Conservation (phyloP, 2,797 vertebrate species). For the Sibirionetta formosa region DNA sequence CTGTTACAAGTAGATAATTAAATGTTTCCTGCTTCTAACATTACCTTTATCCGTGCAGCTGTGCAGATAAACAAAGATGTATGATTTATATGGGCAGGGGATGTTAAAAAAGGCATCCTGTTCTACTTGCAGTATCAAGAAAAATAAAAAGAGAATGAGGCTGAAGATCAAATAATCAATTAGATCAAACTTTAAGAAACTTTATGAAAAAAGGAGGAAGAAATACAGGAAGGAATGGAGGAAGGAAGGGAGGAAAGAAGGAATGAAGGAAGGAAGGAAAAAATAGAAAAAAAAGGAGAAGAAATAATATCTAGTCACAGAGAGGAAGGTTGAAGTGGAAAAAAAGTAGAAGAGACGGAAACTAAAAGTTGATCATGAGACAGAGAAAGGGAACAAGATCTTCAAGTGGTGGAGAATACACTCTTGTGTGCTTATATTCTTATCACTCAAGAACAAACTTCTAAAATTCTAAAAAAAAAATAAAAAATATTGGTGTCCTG, state of each 20-base stretch:
- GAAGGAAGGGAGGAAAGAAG: not conserved
- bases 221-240: too few species aligned
- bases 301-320: not conserved
- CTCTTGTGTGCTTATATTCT: not conserved
- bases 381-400: not conserved
- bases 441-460: not conserved
- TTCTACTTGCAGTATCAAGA: not conserved
- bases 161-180: not conserved
- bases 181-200: not conserved
- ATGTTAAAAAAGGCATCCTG: not conserved
- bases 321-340: not conserved
- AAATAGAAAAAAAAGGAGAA: not conserved
- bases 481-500: not conserved
- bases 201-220: too few species aligned
- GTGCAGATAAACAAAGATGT: not conserved
- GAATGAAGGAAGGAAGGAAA: not conserved
- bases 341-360: not conserved
- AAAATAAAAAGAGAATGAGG: not conserved
- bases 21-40: not conserved
- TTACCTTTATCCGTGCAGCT: not conserved
- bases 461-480: not conserved
- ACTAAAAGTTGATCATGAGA: not conserved
- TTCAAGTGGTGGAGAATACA: not conserved
- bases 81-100: not conserved
- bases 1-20: not conserved